phyloP scores from a whole-genome alignment of 2,113 vertebrate genomes.

The Orientallactaga bullata region DNA sequence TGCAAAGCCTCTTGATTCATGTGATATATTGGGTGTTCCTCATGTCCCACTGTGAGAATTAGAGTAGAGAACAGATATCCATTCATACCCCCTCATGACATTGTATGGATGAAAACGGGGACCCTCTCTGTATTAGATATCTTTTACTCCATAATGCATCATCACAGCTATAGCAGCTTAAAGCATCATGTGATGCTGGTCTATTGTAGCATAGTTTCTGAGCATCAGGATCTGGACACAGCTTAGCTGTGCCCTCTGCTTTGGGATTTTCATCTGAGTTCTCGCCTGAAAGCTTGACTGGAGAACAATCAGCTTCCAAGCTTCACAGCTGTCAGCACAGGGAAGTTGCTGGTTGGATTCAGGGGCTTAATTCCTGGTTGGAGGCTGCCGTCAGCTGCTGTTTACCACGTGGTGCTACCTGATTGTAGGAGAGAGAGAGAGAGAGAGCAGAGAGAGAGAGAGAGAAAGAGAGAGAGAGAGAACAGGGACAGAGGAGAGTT shows the following conservation, averaged over 20 bases:
- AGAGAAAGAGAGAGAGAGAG: not conserved
- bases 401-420: not conserved
- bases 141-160: not conserved
- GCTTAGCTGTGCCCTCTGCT: not conserved
- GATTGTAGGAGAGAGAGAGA: accelerated
- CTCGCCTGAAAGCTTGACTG: not conserved
- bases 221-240: not conserved
- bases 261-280: not conserved
- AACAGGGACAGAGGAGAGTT: accelerated
- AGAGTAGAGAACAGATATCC: not conserved
- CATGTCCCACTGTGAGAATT: not conserved
- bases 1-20: not conserved
- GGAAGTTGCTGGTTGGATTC: not conserved
- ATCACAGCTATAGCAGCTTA: not conserved
- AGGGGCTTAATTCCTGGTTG: not conserved
- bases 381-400: not conserved
- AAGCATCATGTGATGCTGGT: not conserved
- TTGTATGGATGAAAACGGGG: not conserved
- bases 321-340: not conserved
- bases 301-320: not conserved
- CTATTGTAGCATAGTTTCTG: slow-evolving; percentile 14
- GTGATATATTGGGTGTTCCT: not conserved
- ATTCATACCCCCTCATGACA: not conserved
- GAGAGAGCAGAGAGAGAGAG: no score
- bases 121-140: not conserved